These are phyloP conservation scores for Balaeniceps rex DNA, from an alignment of 2,113 vertebrate genomes.

Conservation along the genomic window DNA sequence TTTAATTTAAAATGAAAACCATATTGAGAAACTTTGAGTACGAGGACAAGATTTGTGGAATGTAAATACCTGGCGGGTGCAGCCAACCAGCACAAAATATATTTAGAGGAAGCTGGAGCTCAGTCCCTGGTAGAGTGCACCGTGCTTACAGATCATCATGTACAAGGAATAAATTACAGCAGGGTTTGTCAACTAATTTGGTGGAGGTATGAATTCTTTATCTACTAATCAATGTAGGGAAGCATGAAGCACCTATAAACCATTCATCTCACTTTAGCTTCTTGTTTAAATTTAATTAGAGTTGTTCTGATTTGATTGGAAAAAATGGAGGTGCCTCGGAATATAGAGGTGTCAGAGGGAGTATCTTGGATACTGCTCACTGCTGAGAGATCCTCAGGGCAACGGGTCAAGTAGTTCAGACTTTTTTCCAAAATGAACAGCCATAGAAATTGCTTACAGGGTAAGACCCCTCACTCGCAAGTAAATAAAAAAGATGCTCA, in stretches of 20 bases:
- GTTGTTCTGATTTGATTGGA: not conserved
- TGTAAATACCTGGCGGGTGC: conserved; percentile 6
- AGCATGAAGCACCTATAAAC: conserved; percentile 33
- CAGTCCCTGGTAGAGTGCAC: not conserved
- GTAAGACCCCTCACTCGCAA: not conserved
- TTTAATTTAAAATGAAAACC: not conserved
- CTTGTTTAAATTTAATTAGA: conserved; percentile 45
- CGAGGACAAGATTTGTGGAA: not conserved
- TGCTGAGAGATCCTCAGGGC: not conserved
- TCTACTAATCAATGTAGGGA: conserved; percentile 48
- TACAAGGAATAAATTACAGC: conserved; percentile 6
- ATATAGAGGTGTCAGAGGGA: not conserved
- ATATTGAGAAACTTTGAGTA: not conserved
- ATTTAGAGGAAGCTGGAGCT: not conserved
- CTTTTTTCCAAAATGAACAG: not conserved
- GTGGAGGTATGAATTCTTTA: conserved; percentile 37
- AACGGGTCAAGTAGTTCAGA: not conserved
- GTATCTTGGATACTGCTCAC: not conserved
- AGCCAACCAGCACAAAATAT: not conserved
- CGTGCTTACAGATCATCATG: not conserved
- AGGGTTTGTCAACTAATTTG: conserved; percentile 26
- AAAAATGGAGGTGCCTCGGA: not conserved
- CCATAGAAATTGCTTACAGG: not conserved
- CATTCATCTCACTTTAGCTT: conserved; percentile 49
- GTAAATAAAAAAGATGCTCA: not conserved